Conservation (phyloP, 2,888 invertebrate species). For the Rugalucina vietnamica region DNA sequence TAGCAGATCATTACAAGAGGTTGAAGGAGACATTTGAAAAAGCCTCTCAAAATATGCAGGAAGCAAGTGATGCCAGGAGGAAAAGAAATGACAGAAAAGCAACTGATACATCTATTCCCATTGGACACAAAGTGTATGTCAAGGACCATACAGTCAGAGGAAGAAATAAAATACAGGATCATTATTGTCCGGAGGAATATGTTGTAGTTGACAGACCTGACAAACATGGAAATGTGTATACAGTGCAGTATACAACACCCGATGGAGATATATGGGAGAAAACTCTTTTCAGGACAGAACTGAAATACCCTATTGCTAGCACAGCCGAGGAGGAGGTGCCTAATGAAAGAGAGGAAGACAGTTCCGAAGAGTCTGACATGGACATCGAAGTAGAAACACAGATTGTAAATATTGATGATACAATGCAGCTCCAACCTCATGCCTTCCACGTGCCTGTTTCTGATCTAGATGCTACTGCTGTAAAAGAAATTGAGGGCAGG, state of each 20-base stretch:
- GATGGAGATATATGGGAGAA: not conserved
- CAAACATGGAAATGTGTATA: not conserved
- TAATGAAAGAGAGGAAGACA: not conserved
- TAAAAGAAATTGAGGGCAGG: not conserved
- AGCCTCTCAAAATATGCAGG: not conserved
- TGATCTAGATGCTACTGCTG: not conserved
- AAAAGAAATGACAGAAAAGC: not conserved
- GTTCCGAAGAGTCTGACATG: not conserved
- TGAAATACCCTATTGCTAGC: not conserved
- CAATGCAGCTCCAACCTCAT: not conserved
- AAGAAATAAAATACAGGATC: not conserved
- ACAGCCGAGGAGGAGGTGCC: no score
- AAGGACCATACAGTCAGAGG: not conserved
- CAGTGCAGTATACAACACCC: not conserved
- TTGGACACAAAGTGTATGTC: not conserved
- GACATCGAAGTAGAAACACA: not conserved
- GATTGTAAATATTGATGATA: not conserved
- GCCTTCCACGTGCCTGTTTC: not conserved
- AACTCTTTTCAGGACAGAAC: not conserved
- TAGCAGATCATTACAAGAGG: not conserved
- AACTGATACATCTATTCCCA: not conserved
- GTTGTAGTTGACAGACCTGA: not conserved
- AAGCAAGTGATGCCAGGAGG: not conserved
- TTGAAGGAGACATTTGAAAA: not conserved
- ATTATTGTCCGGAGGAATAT: not conserved